These are phyloP conservation scores for Apis dorsata DNA, from an alignment of 1,140 invertebrate genomes.

Conservation along the genomic window DNA sequence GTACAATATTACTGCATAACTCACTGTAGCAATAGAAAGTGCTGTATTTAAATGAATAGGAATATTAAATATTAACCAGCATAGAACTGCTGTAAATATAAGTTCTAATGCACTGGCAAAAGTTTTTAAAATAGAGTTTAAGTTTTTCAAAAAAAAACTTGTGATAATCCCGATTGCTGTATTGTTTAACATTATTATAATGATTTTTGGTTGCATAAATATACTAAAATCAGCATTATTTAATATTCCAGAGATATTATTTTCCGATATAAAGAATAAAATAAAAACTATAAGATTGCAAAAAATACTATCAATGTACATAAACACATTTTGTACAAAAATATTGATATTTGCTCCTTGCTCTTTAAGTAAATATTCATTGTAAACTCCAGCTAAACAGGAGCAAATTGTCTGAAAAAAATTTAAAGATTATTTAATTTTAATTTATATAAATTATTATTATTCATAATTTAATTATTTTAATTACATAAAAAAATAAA, in stretches of 20 bases:
- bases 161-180: conserved; percentile 95
- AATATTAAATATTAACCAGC: conserved; percentile 94
- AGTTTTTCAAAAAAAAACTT: conserved; percentile 94
- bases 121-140: conserved; percentile 98
- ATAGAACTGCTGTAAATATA: conserved; percentile 93
- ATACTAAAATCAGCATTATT: conserved; percentile 77
- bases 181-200: conserved; percentile 94
- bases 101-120: conserved; percentile 97
- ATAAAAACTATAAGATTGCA: conserved; percentile 89
- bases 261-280: conserved; percentile 84
- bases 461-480: background rate
- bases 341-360: conserved; percentile 91
- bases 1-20: conserved; percentile 91
- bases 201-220: conserved; percentile 81
- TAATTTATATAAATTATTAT: background rate
- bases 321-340: conserved; percentile 96
- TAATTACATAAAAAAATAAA: no score
- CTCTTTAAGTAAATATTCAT: conserved; percentile 95
- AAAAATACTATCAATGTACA: conserved; percentile 96
- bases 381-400: conserved; percentile 97
- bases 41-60: conserved; percentile 91
- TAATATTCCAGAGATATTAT: conserved; percentile 83
- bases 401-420: conserved; percentile 93
- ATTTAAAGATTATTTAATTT: conserved; percentile 43
- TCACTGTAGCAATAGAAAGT: conserved; percentile 91